Conservation (phyloP, 2,888 invertebrate genomes). For the Sclerodermus sp. region DNA sequence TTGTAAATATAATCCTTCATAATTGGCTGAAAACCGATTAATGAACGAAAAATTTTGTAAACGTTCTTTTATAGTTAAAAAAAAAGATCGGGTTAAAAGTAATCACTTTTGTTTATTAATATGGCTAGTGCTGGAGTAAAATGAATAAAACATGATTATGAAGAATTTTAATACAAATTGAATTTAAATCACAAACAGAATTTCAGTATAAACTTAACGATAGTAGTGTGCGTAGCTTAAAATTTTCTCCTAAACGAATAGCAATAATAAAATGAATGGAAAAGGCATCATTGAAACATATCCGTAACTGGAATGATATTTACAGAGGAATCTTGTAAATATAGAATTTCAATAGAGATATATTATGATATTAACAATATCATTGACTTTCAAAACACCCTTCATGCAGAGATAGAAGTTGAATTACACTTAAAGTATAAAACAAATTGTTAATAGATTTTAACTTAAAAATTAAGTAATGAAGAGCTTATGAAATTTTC, state of each 20-base stretch:
- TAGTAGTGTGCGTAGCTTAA: no score
- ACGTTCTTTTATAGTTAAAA: conserved; percentile 1
- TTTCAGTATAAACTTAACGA: no score
- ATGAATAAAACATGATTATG: no score
- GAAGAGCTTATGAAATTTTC: background rate
- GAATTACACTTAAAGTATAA: background rate
- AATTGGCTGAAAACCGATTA: conserved; percentile 8
- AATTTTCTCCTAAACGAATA: conserved; percentile 3
- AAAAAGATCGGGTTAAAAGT: background rate
- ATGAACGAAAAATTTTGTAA: conserved; percentile 4
- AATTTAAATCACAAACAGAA: no score
- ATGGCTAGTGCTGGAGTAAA: no score
- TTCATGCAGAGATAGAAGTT: no score
- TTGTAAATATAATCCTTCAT: conserved; percentile 5
- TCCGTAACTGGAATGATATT: background rate
- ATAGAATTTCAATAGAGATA: conserved; percentile 4
- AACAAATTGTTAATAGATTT: background rate
- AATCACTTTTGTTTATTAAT: no score
- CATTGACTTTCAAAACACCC: background rate
- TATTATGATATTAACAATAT: background rate
- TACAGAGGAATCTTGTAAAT: background rate
- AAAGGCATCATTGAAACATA: background rate
- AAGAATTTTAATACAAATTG: no score
- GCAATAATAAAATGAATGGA: conserved; percentile 8
- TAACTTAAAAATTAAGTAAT: background rate